Base-by-base conservation (phyloP, 2,888 invertebrate genomes). In the Diplazon laetatorius region DNA sequence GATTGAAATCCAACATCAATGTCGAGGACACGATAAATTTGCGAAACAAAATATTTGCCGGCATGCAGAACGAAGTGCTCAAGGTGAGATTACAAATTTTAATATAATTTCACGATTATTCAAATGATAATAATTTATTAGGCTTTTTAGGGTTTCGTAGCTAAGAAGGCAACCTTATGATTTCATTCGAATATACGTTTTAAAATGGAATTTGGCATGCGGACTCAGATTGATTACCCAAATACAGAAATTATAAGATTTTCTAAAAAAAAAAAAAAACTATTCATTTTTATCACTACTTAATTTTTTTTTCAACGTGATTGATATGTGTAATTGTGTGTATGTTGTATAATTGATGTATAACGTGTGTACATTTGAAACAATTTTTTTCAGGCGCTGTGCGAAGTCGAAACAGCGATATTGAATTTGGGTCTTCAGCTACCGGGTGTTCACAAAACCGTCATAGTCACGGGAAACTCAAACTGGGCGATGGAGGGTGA, bases 361-460 rank as follows among this genome's bases (percentile, higher is more conserved):
- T n/a, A n/a, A n/a, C n/a, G 2, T 22, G 14, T 63, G 18, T 50
- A 35, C 9, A 46, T 52, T 63, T 37, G 12, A 39, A 20, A 10
- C 3, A 22, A n/a, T 37, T 22, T 35, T 14, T 48, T 75, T 1
- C 85, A 91, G 88, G 89, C 94, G 62, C 90, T 93, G 82, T 94
- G 94, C 88, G 93, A 93, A 81, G 93, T 94, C 46, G 93, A 94
- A 77, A 93, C 93, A 1, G 93, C 93, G 50, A 93, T 93, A 87
- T 83, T 89, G 6, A 89, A 92, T 88, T 70, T 92, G 87, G 85
- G 91, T 86, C 82, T 91, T 84, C 68, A 89, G 86, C 72, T 92
- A 85, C 81, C 89, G 9, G 59, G 80, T 0, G 70, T 85, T 0
- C 86, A 87, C 65, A 86, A 89, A 10, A 85, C 86, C 12, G 73